Percentiles rank a stretch among this genome's conserved stretches.
Evolutionary conservation across 2,888 invertebrate species (phyloP).

Genomic region (Aphidius colemani): DNA sequence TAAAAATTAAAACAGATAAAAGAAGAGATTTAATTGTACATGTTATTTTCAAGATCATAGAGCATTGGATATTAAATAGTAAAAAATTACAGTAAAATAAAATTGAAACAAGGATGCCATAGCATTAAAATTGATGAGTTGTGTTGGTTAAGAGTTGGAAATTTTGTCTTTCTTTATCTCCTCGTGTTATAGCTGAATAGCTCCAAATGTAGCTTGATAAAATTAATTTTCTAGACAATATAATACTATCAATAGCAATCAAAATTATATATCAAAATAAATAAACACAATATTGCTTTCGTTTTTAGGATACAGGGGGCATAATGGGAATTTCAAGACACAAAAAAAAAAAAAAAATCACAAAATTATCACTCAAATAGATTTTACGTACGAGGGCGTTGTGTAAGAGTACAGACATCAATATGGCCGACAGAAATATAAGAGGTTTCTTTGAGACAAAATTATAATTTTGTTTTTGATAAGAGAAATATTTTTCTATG

Average conservation of each 20-base stretch:
- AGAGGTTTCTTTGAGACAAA: background rate
- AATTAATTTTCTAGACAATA: too few relatives aligned
- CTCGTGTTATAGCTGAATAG: conserved; percentile 4
- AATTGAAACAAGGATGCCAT: conserved; percentile 24
- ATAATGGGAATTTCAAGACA: conserved; percentile 58
- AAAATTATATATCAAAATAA: background rate
- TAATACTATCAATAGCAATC: too few relatives aligned
- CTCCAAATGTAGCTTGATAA: too few relatives aligned
- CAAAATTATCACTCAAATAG: conserved; percentile 64
- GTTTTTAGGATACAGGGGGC: conserved; percentile 67
- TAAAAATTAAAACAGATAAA: background rate
- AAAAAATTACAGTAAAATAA: conserved; percentile 2
- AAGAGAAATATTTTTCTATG: background rate
- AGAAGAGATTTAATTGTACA: background rate
- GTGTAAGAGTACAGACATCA: conserved; percentile 61
- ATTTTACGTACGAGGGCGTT: conserved; percentile 68
- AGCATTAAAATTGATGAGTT: background rate
- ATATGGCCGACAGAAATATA: conserved; percentile 54
- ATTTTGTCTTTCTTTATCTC: background rate
- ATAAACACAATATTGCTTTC: conserved; percentile 49
- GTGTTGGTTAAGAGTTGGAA: too few relatives aligned
- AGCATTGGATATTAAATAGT: background rate
- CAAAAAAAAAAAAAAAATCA: conserved; percentile 45
- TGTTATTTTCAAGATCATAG: too few relatives aligned
- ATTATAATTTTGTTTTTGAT: too few relatives aligned